phyloP scores from a whole-genome alignment of 1,140 invertebrate species.

The Trachymyrmex cornetzi region DNA sequence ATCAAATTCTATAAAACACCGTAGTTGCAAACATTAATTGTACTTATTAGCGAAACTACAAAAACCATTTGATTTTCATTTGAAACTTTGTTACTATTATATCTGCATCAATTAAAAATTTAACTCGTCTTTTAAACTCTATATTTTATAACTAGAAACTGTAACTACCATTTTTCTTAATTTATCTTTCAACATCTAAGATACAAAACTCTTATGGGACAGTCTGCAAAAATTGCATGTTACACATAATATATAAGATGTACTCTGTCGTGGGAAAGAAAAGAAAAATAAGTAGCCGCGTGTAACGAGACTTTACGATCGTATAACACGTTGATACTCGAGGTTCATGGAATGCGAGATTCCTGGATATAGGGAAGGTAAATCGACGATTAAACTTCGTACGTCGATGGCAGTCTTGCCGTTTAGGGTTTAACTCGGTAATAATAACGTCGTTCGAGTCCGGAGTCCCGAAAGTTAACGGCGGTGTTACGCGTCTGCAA shows the following conservation, averaged over 20 bases:
- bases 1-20: neutral
- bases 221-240: neutral
- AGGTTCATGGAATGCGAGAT: conserved; percentile 15
- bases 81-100: neutral
- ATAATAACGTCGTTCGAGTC: conserved; percentile 45
- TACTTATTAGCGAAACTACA: neutral
- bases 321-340: conserved; percentile 40
- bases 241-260: neutral
- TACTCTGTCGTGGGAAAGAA: neutral
- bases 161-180: neutral
- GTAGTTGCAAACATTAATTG: neutral
- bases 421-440: conserved; percentile 59
- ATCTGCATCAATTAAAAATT: neutral
- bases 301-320: conserved; percentile 36
- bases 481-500: conserved; percentile 52
- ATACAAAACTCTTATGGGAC: neutral
- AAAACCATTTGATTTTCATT: neutral
- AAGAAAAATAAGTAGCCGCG: neutral
- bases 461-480: conserved; percentile 55
- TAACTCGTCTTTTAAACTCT: neutral
- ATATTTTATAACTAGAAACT: neutral
- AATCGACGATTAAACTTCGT: conserved; percentile 60
- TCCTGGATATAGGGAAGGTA: conserved; percentile 1
- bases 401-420: conserved; percentile 43
- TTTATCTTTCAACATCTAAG: neutral